Base-by-base conservation (phyloP, 2,888 invertebrate species). In the Drosophila multiciliata region DNA sequence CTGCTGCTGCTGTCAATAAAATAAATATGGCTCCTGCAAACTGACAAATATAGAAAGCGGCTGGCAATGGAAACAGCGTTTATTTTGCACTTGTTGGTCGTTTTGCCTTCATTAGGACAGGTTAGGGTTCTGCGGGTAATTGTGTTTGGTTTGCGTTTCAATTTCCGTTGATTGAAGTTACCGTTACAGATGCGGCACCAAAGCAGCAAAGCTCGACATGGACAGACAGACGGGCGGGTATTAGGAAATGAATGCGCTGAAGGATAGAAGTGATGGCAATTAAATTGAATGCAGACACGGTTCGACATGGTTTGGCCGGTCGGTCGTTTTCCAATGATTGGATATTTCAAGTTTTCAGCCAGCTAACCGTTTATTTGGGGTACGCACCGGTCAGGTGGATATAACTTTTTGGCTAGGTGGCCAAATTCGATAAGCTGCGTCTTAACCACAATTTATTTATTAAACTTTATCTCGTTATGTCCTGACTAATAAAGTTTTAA, bases 111-210 rank as follows among this genome's bases (percentile, higher is more conserved):
- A 59, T 55, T 75, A 64, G 40, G 55, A 23, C 29, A 42, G 52
- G 45, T n/a, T 62, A 38, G 29, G 33, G 71, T 55, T 54, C 3
- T 42, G 1, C 12, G 29, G 49, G 20, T 64, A 66, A 57, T 73
- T 66, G 55, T 42, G 61, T 55, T 62, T 60, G 63, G 80, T 72
- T 73, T 71, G 77, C 75, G 78, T 84, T 87, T 84, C 90, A 87
- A 87, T 86, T 86, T 87, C 86, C 80, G 88, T 74, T 89, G 85
- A 87, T 89, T 87, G 88, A 77, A 82, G 90, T 72, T 78, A 73
- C 59, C 76, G 63, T 64, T 73, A 17, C 42, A 29, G 32, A 29
- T 32, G 70, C 64, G 67, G 68, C 76, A 23, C 12, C 29, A 42
- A 48, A 33, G 66, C 82, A 84, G 29, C 29, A 29, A 29, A 23